These are phyloP conservation scores for Orbicella faveolata DNA, from an alignment of 64 coral and sea anemone species.

Conservation along the genomic window DNA sequence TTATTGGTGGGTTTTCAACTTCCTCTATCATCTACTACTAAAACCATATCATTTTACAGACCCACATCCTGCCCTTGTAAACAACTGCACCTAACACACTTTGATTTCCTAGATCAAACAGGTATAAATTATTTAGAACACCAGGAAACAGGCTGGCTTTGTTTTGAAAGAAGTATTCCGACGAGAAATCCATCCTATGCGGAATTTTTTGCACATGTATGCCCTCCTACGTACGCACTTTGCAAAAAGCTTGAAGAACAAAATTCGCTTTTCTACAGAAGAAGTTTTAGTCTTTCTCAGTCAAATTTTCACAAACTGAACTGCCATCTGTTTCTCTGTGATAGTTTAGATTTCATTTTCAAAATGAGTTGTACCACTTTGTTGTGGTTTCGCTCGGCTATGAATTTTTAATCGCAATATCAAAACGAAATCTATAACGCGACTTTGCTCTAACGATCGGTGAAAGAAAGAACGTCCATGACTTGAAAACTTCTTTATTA, in stretches of 20 bases:
- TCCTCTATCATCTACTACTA: neutral
- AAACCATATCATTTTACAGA: neutral
- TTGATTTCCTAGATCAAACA: slow-evolving; percentile 20
- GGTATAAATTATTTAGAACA: slow-evolving; percentile 7
- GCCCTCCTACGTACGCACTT: neutral
- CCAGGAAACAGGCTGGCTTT: neutral
- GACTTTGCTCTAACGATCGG: neutral
- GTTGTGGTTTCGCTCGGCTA: slow-evolving; percentile 28
- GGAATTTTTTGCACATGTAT: neutral
- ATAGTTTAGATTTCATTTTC: neutral
- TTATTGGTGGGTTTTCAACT: neutral
- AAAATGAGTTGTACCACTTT: neutral
- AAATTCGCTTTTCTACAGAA: neutral
- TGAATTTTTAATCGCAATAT: slow-evolving; percentile 37
- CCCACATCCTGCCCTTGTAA: neutral
- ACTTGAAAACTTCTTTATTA: neutral
- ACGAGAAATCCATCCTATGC: neutral
- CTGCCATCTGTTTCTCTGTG: neutral
- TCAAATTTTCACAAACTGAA: neutral
- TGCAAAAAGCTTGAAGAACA: neutral
- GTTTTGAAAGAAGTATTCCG: neutral
- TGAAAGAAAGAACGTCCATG: neutral
- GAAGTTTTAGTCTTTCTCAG: neutral
- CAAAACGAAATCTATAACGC: slow-evolving; percentile 15
- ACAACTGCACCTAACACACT: neutral